phyloP scores from a whole-genome alignment of 1,140 invertebrate genomes.

The Grapholita molesta region DNA sequence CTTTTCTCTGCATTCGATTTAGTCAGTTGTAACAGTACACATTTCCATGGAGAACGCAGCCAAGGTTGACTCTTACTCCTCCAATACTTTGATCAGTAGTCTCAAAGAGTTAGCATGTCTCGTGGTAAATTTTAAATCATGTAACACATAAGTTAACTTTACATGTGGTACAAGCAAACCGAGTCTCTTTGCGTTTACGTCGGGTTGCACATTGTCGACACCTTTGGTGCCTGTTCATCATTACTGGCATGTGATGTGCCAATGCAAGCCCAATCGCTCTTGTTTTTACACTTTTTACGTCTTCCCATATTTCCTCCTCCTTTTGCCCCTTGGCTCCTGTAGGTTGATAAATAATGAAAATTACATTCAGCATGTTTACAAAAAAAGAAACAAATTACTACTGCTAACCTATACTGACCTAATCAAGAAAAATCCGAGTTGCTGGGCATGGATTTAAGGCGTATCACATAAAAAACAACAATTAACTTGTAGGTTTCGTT shows the following conservation, averaged over 20 bases:
- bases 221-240: not conserved
- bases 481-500: too few relatives aligned
- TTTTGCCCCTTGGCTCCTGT: not conserved
- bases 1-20: too few relatives aligned
- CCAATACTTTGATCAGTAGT: not conserved
- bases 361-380: too few relatives aligned
- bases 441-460: too few relatives aligned
- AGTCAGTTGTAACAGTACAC: too few relatives aligned
- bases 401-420: too few relatives aligned
- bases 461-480: too few relatives aligned
- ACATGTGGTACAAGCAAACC: not conserved
- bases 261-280: not conserved
- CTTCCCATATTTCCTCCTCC: not conserved
- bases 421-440: too few relatives aligned
- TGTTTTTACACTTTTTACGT: not conserved
- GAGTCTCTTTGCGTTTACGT: not conserved
- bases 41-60: too few relatives aligned
- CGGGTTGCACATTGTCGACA: not conserved
- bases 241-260: not conserved
- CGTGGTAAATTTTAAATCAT: not conserved
- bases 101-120: not conserved
- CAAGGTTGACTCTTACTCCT: not conserved
- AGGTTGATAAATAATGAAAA: too few relatives aligned
- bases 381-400: too few relatives aligned
- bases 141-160: not conserved